Evolutionary conservation across 2,113 vertebrate genomes (phyloP).

Genomic region (Perca schrenkii): DNA sequence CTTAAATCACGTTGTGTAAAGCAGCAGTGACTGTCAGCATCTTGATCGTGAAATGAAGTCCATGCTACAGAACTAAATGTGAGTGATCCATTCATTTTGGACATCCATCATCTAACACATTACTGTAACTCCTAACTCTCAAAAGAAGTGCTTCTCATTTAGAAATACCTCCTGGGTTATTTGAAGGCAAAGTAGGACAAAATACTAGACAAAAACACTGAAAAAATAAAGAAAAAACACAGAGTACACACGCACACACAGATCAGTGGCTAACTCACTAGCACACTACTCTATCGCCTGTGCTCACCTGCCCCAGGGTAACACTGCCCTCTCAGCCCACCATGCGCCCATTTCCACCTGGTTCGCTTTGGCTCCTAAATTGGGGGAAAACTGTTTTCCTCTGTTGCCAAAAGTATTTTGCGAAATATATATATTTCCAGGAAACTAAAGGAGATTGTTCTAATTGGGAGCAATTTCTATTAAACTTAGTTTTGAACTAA

Average conservation of each 20-base stretch:
- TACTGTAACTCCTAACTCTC: background rate
- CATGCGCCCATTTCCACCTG: slow-evolving; percentile 35
- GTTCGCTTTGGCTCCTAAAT: slow-evolving; percentile 64
- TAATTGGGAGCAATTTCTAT: background rate
- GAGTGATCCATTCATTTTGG: background rate
- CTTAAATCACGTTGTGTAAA: background rate
- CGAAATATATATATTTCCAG: background rate
- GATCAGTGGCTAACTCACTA: slow-evolving; percentile 22
- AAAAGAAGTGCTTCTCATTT: background rate
- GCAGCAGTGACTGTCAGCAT: background rate
- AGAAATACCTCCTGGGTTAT: background rate
- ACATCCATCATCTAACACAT: background rate
- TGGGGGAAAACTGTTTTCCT: slow-evolving; percentile 46
- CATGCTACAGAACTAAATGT: background rate
- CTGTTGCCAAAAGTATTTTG: slow-evolving; percentile 15
- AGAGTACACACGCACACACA: slow-evolving; percentile 10
- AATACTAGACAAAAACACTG: background rate
- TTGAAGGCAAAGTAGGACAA: background rate
- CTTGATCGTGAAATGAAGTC: background rate
- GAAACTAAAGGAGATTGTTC: background rate
- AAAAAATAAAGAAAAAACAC: background rate
- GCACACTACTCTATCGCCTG: slow-evolving; percentile 31
- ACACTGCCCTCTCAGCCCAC: slow-evolving; percentile 55
- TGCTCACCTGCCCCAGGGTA: slow-evolving; percentile 74
- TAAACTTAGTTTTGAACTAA: slow-evolving; percentile 5